phyloP scores from a whole-genome alignment of 2,888 invertebrate species.

The Noctuana brunneofusca region DNA sequence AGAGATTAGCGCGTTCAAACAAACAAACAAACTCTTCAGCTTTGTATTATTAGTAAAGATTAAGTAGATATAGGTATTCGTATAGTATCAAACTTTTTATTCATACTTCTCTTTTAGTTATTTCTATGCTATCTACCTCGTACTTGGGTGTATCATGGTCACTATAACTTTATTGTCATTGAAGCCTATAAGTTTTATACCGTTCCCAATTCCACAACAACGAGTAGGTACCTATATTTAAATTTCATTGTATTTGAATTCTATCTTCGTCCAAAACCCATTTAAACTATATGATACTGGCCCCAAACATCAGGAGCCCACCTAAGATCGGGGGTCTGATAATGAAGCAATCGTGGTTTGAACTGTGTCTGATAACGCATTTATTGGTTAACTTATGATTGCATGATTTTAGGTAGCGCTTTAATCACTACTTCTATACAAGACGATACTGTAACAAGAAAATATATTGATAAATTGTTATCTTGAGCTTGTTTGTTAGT shows the following conservation, averaged over 20 bases:
- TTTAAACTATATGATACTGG: constrained; percentile 12
- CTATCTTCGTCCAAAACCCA: constrained; percentile 12
- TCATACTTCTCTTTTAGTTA: too few relatives aligned
- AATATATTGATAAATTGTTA: background rate
- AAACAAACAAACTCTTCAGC: too few relatives aligned
- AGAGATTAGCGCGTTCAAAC: too few relatives aligned
- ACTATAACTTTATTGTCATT: background rate
- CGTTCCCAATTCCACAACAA: background rate
- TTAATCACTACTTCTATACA: background rate
- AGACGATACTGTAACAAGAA: background rate
- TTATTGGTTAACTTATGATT: constrained; percentile 31
- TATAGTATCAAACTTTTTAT: too few relatives aligned
- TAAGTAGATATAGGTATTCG: too few relatives aligned
- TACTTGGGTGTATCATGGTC: too few relatives aligned
- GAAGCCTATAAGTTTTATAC: background rate
- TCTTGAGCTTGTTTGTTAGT: too few relatives aligned
- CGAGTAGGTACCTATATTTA: background rate
- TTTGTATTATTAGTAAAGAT: too few relatives aligned
- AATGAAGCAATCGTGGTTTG: constrained; percentile 17
- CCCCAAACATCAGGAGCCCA: constrained; percentile 2
- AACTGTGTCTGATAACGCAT: constrained; percentile 18
- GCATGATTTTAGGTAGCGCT: background rate
- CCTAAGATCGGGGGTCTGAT: constrained; percentile 17
- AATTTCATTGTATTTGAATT: constrained; percentile 2
- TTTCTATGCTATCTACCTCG: too few relatives aligned